Evolutionary conservation across 2,797 vertebrate genomes (phyloP).

Genomic region (Enteromius anoplus): DNA sequence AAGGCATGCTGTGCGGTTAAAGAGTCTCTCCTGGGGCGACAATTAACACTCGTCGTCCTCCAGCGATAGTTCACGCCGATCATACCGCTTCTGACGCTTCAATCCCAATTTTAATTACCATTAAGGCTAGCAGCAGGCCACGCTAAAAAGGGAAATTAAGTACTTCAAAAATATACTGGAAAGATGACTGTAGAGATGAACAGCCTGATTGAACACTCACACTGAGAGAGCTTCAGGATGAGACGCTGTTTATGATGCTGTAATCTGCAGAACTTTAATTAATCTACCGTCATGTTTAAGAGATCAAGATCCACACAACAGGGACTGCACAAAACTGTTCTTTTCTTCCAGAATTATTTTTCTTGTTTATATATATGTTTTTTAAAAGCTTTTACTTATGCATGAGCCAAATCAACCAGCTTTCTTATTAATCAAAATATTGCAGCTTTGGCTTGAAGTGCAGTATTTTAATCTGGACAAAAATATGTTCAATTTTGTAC

Average conservation of each 20-base stretch:
- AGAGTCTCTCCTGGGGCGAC: conserved; percentile 59
- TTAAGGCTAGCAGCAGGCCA: conserved; percentile 47
- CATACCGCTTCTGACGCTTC: conserved; percentile 48
- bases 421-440: no score
- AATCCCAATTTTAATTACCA: conserved; percentile 61
- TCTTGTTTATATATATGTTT: background rate
- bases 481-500: background rate
- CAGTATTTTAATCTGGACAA: background rate
- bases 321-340: background rate
- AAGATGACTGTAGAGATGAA: conserved; percentile 17
- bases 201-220: conserved; percentile 14
- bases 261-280: conserved; percentile 66
- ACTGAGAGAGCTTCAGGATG: conserved; percentile 67
- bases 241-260: conserved; percentile 70
- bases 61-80: conserved; percentile 58
- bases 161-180: background rate
- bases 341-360: background rate
- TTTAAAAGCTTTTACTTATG: background rate
- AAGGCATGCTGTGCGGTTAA: conserved; percentile 52
- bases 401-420: background rate
- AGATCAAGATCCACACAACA: background rate
- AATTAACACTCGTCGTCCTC: conserved; percentile 65
- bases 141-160: background rate
- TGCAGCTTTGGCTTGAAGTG: background rate
- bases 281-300: background rate